Base-by-base conservation (phyloP, 2,797 vertebrate genomes). In the Vespertilio murinus region DNA sequence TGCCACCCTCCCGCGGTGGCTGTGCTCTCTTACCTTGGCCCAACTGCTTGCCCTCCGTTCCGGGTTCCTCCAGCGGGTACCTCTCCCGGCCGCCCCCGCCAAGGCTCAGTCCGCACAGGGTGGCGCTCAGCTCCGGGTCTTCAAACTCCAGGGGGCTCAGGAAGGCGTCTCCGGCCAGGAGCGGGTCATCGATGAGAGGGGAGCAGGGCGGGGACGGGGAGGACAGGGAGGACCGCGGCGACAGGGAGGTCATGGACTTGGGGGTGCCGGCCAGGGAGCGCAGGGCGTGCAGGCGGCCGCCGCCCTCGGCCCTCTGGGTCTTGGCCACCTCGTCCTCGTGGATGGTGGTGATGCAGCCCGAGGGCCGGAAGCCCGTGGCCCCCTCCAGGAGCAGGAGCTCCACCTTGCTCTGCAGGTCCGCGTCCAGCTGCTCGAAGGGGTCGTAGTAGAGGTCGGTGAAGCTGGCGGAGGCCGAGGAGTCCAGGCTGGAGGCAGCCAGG, bases 171-270 rank as follows among this genome's bases (percentile, higher is more conserved):
- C 98, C 98, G 4, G 98, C 93, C 95, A 99, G 97, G 91, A 99
- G 99, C 28, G 97, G 97, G 86, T 99, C 99, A 0, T 98, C 97
- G 70, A 99, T 98, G 79, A 99, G 98, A 0, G 99, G 99, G 13
- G 99, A 99, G 97, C 99, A 99, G 22, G 99, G 99, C 0, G 99
- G 99, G 2, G 99, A 99, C 0, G 99, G 98, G 6, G 99, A 99
- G 61, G 99, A 99, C 10, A 99, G 98, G 3, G 99, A 99, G 2
- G 99, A 99, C n/a, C 99, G 98, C 0, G 99, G 99, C 0, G 99
- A 99, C 4, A 99, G 97, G 0, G 99, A 99, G 95, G 97, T 99
- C 98, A 99, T 98, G 20, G 99, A 99, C 94, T 97, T 99, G 0
- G 99, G 99, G 23, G 99, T 99, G 90, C 99, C 99, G 0, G 99